These are phyloP conservation scores for Prunella strophiata DNA, from an alignment of 2,797 vertebrate genomes.

Conservation along the genomic window DNA sequence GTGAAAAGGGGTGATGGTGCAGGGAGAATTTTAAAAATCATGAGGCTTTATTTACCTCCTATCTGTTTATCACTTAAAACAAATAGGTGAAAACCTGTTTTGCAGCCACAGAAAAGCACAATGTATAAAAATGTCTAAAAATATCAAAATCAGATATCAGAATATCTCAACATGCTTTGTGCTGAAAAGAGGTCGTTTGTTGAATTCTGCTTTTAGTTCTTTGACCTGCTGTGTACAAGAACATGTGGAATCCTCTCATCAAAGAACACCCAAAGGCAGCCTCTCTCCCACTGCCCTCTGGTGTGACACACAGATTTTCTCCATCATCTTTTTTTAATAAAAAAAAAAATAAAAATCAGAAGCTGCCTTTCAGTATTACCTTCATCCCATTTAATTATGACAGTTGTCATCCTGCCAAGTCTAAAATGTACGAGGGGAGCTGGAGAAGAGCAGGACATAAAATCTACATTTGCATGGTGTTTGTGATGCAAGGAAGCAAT, in stretches of 20 bases:
- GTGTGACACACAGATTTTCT: constrained; percentile 7
- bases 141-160: background rate
- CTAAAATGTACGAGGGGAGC: background rate
- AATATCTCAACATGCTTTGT: background rate
- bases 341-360: background rate
- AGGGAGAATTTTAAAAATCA: background rate
- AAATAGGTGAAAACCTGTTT: background rate
- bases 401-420: constrained; percentile 38
- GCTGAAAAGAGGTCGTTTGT: background rate
- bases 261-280: background rate
- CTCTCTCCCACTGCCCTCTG: background rate
- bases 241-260: background rate
- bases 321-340: background rate
- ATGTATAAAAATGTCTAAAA: background rate
- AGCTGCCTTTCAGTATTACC: constrained; percentile 14
- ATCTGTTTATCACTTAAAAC: background rate
- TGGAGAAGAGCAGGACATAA: constrained; percentile 3
- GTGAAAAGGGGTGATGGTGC: background rate
- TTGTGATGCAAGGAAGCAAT: constrained; percentile 29
- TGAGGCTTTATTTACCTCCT: background rate
- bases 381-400: constrained; percentile 8
- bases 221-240: background rate
- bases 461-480: constrained; percentile 32
- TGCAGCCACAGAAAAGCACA: background rate
- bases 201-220: constrained; percentile 16